These are phyloP conservation scores for Drosophila cardini DNA, from an alignment of 1,140 invertebrate species.

Conservation along the genomic window DNA sequence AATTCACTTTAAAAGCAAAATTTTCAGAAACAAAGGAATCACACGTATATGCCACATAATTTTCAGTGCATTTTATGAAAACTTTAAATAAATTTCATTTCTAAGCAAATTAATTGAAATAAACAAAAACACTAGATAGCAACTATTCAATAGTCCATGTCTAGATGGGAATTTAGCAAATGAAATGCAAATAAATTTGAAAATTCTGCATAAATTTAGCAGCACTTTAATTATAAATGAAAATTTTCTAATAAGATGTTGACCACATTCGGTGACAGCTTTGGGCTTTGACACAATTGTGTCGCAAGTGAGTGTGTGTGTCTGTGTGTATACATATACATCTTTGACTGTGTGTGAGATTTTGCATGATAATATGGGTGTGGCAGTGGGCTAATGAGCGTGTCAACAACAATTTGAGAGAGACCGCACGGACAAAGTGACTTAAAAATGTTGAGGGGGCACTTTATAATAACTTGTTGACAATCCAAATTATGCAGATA, in stretches of 20 bases:
- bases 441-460: conserved; percentile 10
- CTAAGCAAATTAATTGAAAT: too few species aligned
- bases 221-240: conserved; percentile 3
- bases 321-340: background rate
- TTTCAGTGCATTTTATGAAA: too few species aligned
- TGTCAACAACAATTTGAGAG: conserved; percentile 27
- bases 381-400: conserved; percentile 32
- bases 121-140: too few species aligned
- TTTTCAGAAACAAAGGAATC: too few species aligned
- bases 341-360: too few species aligned
- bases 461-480: conserved; percentile 49
- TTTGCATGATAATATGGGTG: background rate
- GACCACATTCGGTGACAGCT: conserved; percentile 2
- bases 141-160: background rate
- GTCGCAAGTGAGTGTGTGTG: background rate
- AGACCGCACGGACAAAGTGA: conserved; percentile 6
- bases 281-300: background rate
- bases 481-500: conserved; percentile 51
- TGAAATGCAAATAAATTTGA: conserved; percentile 2
- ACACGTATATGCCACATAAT: too few species aligned
- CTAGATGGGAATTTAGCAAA: background rate
- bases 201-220: background rate
- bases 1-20: too few species aligned
- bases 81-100: too few species aligned
- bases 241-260: conserved; percentile 11